phyloP scores from a whole-genome alignment of 2,888 invertebrate genomes.

The Imbricaverruca yamaguchii region DNA sequence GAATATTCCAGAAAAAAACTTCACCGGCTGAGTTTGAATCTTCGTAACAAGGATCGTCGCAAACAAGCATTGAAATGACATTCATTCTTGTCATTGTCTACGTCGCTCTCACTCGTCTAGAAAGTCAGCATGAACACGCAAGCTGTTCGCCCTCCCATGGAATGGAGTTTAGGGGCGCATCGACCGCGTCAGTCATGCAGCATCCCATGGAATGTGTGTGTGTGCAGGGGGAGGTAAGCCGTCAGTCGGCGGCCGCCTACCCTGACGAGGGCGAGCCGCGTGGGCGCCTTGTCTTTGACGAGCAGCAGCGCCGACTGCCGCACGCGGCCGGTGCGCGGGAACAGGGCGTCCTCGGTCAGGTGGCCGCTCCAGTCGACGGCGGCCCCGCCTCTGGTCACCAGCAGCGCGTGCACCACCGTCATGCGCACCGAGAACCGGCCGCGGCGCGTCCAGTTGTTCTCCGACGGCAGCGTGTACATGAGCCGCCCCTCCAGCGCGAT shows the following conservation, averaged over 20 bases:
- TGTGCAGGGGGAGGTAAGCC: no score
- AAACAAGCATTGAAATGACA: no score
- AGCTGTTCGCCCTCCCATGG: no score
- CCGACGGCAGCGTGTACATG: constrained; percentile 78
- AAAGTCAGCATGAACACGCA: no score
- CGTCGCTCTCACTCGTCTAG: no score
- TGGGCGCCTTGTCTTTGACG: constrained; percentile 49
- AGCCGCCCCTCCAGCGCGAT: constrained; percentile 85
- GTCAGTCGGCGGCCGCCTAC: not conserved
- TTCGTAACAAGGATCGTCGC: no score
- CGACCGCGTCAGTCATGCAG: no score
- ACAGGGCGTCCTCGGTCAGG: constrained; percentile 43
- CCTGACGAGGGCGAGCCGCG: not conserved
- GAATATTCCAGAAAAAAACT: no score
- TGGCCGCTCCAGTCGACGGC: constrained; percentile 45
- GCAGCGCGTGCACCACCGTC: constrained; percentile 76
- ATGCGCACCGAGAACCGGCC: constrained; percentile 75
- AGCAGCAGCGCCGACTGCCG: constrained; percentile 80
- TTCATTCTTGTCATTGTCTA: no score
- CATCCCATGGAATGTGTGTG: no score
- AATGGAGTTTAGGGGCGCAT: no score
- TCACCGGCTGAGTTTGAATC: no score
- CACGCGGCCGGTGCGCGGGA: constrained; percentile 48
- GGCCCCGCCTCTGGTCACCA: constrained; percentile 84
- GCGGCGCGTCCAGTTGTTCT: constrained; percentile 64